Evolutionary conservation across 2,888 invertebrate genomes (phyloP).

Genomic region (Andricus curvator): DNA sequence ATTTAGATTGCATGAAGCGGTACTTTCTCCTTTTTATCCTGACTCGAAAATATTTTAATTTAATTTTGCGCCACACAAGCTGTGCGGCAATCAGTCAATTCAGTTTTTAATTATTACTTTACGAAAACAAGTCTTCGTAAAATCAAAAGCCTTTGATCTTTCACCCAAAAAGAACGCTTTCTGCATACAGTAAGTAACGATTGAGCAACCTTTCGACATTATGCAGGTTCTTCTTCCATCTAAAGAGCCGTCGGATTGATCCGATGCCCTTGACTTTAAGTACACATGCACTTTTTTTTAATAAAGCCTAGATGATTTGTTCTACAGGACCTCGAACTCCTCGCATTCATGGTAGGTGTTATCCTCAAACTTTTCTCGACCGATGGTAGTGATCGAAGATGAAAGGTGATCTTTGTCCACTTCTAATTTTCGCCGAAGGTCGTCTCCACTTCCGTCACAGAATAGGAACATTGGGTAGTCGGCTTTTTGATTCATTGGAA

Average conservation of each 20-base stretch:
- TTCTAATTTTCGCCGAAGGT: conserved; percentile 72
- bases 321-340: conserved; percentile 70
- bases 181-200: conserved; percentile 34
- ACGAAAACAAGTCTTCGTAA: not conserved
- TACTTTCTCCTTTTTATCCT: conserved; percentile 13
- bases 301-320: conserved; percentile 44
- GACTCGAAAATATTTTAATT: not conserved
- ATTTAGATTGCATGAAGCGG: conserved; percentile 11
- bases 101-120: not conserved
- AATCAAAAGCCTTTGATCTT: not conserved
- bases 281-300: conserved; percentile 55
- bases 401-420: conserved; percentile 62
- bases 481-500: conserved; percentile 79
- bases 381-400: conserved; percentile 59
- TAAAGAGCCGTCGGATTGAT: not conserved
- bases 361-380: conserved; percentile 65
- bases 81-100: not conserved
- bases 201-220: conserved; percentile 28
- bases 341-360: conserved; percentile 71
- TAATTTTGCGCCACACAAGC: not conserved
- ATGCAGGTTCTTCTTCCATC: not conserved
- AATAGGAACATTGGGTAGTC: conserved; percentile 93
- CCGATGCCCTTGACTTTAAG: conserved; percentile 54
- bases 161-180: not conserved
- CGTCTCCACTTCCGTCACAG: conserved; percentile 85